A percentile compares a stretch with the other conserved stretches of the same genome.
phyloP scores from a whole-genome alignment of 1,140 invertebrate genomes.

The Galendromus occidentalis region DNA sequence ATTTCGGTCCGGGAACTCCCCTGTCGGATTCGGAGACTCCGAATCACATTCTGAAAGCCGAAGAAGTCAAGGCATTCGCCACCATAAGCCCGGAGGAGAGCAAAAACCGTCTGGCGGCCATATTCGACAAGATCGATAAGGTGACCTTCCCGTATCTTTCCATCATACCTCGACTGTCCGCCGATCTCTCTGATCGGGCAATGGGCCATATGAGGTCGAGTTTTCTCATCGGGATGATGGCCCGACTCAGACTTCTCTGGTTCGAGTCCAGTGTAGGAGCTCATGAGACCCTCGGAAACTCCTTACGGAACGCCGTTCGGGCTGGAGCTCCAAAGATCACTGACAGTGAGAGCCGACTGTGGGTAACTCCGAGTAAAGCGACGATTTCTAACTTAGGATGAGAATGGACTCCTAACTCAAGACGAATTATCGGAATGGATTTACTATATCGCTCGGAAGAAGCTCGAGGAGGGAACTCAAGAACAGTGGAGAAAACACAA shows the following conservation, averaged over 20 bases:
- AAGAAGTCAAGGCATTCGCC: neutral
- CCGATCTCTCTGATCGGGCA: no score
- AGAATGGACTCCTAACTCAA: neutral
- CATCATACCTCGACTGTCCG: no score
- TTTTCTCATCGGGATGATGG: no score
- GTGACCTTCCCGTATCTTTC: neutral
- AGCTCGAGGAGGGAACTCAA: neutral
- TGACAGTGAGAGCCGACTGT: no score
- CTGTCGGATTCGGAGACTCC: neutral
- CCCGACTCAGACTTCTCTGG: no score
- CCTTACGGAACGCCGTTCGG: no score
- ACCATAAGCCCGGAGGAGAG: neutral
- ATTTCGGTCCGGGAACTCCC: neutral
- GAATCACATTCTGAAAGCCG: neutral
- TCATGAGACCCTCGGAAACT: no score
- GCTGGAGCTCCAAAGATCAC: no score
- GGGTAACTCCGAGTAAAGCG: no score
- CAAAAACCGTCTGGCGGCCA: neutral
- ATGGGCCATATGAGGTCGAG: no score
- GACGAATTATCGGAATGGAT: conserved; percentile 4
- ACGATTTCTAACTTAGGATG: neutral
- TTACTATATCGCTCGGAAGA: neutral
- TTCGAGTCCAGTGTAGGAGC: no score
- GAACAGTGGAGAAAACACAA: neutral
- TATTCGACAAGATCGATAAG: neutral